Percentiles rank a stretch among this genome's conserved stretches.
These are phyloP conservation scores for Baronia brevicornis DNA, from an alignment of 2,888 invertebrate genomes.

Conservation along the genomic window DNA sequence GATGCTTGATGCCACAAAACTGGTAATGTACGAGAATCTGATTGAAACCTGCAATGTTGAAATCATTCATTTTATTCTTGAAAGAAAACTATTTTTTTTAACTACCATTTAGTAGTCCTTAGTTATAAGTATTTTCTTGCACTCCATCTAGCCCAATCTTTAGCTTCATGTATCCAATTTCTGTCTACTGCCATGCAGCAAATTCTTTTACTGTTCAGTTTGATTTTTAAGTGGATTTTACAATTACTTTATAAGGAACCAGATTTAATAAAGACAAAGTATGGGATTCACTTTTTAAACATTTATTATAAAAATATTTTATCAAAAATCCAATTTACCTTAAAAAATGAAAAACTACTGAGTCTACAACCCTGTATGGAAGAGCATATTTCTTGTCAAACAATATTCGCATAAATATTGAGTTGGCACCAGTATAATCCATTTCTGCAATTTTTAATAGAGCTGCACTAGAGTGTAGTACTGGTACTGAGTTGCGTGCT, in stretches of 20 bases:
- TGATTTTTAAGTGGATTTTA: too few species aligned
- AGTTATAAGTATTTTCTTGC: too few species aligned
- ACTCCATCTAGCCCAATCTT: too few species aligned
- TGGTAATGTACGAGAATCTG: conserved; percentile 89
- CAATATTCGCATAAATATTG: conserved; percentile 93
- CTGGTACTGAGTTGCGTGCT: conserved; percentile 93
- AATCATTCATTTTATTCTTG: too few species aligned
- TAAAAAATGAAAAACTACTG: conserved; percentile 94
- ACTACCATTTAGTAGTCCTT: too few species aligned
- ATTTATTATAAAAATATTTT: neutral
- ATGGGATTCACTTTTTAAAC: too few species aligned
- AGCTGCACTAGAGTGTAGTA: conserved; percentile 96
- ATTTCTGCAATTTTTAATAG: conserved; percentile 97
- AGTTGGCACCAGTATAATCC: conserved; percentile 97
- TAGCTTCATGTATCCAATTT: too few species aligned
- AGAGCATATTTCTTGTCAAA: conserved; percentile 98
- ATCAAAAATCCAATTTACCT: conserved; percentile 72
- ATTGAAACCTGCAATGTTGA: conserved; percentile 86
- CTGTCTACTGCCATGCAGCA: too few species aligned
- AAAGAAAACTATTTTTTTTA: too few species aligned
- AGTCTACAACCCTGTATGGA: conserved; percentile 96
- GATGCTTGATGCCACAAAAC: conserved; percentile 98
- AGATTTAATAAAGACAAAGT: neutral
- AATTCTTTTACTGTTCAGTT: too few species aligned
- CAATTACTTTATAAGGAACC: too few species aligned